Percentiles rank a stretch among this genome's conserved stretches.
Conservation (phyloP, 2,113 vertebrate genomes). For the Himantopus leucocephalus region DNA sequence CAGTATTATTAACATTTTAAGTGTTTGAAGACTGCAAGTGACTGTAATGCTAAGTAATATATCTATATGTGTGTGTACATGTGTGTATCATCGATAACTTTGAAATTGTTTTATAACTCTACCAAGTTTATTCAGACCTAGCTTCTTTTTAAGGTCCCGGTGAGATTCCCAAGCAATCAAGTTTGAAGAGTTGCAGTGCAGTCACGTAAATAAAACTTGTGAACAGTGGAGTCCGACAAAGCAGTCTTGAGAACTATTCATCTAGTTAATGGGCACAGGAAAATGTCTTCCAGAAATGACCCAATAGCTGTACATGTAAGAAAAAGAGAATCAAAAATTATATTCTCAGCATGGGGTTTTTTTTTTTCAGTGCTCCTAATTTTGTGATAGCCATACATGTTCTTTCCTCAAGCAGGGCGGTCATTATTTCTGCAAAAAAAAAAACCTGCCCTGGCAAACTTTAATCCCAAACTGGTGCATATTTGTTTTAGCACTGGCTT, state of each 20-base stretch:
- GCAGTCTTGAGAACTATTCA: neutral
- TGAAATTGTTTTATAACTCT: neutral
- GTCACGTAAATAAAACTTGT: conserved; percentile 4
- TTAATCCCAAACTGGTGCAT: neutral
- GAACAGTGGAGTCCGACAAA: neutral
- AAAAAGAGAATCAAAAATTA: neutral
- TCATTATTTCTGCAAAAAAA: neutral
- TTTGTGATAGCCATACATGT: neutral
- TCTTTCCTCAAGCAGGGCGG: neutral
- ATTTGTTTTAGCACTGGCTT: neutral
- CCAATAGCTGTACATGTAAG: neutral
- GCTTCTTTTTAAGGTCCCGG: neutral
- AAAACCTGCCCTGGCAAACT: neutral
- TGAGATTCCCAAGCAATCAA: neutral
- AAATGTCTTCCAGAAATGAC: conserved; percentile 3
- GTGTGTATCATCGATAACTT: neutral
- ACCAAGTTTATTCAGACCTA: neutral
- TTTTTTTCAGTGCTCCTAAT: neutral
- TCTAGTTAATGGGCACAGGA: neutral
- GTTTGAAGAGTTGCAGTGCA: conserved; percentile 9
- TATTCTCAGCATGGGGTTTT: neutral
- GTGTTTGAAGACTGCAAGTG: neutral
- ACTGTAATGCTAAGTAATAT: neutral
- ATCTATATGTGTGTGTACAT: neutral
- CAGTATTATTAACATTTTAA: conserved; percentile 9